A percentile compares a stretch with the other conserved stretches of the same genome.
These are phyloP conservation scores for Archocentrus centrarchus DNA, from an alignment of 2,113 vertebrate genomes.

Conservation along the genomic window DNA sequence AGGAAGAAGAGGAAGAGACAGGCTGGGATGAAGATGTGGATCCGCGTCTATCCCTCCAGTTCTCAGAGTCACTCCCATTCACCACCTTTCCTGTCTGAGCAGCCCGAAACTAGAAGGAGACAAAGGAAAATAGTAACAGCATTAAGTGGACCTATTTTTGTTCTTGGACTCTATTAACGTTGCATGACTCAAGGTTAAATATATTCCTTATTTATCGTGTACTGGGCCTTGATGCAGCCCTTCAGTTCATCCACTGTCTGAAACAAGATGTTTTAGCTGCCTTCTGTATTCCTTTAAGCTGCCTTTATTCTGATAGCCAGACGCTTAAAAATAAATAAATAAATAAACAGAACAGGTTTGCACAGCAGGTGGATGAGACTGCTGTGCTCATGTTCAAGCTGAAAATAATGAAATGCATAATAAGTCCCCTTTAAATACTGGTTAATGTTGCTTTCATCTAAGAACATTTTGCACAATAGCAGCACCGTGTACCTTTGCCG, in stretches of 20 bases:
- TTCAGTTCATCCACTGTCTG: background rate
- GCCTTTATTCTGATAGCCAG: too few species aligned
- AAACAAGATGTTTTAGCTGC: too few species aligned
- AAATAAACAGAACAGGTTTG: background rate
- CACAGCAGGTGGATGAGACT: background rate
- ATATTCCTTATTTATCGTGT: conserved; percentile 5
- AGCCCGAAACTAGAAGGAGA: conserved; percentile 62
- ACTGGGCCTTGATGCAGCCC: background rate
- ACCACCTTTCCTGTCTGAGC: conserved; percentile 62
- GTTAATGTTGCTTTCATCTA: conserved; percentile 14
- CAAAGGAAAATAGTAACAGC: background rate
- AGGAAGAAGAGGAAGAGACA: conserved; percentile 57
- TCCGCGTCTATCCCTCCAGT: conserved; percentile 83
- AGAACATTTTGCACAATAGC: conserved; percentile 2
- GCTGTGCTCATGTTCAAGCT: background rate
- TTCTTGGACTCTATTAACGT: background rate
- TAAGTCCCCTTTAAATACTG: background rate
- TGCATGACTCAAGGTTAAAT: background rate
- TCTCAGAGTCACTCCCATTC: conserved; percentile 80
- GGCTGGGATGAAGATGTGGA: conserved; percentile 52
- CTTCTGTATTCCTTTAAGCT: too few species aligned
- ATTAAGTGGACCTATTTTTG: conserved; percentile 3
- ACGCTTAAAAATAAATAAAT: too few species aligned
- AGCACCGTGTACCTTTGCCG: background rate
- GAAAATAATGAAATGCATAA: background rate